Evolutionary conservation across 1,140 invertebrate genomes (phyloP).

Genomic region (Trachelipus rathkii): DNA sequence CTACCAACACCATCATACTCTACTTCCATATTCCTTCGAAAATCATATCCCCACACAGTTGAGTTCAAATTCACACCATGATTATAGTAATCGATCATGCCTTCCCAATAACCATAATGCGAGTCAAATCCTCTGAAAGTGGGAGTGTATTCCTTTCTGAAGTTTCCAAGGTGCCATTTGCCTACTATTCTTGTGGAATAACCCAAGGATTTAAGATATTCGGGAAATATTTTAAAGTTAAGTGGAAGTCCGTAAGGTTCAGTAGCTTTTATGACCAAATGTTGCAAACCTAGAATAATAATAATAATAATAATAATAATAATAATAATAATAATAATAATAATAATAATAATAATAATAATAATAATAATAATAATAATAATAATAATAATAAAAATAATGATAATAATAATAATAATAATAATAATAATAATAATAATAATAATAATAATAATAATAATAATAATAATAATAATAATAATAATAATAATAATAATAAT

Average conservation of each 20-base stretch:
- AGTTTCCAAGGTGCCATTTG: conserved; percentile 81
- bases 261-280: conserved; percentile 66
- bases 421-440: no score
- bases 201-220: conserved; percentile 68
- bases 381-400: no score
- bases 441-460: no score
- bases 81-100: conserved; percentile 46
- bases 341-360: no score
- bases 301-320: no score
- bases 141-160: conserved; percentile 67
- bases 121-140: conserved; percentile 50
- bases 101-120: conserved; percentile 47
- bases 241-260: conserved; percentile 70
- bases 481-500: no score
- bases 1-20: conserved; percentile 69
- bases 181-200: conserved; percentile 79
- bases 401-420: no score
- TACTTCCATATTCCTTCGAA: conserved; percentile 61
- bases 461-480: no score
- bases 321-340: no score
- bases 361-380: no score
- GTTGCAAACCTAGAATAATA: conserved; percentile 64
- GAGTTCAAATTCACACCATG: conserved; percentile 34
- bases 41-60: conserved; percentile 61
- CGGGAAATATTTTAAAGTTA: conserved; percentile 66